Evolutionary conservation across 2,113 vertebrate genomes (phyloP), one percentile per base, ranked within the genome.

Genomic region (Camelus dromedarius): DNA sequence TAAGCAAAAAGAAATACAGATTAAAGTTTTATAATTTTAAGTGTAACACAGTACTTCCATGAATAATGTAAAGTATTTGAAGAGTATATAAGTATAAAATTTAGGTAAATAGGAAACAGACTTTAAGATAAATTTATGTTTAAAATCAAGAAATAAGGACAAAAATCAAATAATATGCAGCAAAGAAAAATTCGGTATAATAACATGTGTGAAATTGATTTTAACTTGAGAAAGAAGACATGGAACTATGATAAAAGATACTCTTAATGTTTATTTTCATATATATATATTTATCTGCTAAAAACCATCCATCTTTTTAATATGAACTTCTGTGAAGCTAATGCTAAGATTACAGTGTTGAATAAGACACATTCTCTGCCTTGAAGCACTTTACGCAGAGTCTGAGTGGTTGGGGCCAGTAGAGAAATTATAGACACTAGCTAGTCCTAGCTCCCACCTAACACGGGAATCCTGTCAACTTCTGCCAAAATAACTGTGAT

Each of bases 211-310:
- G 26, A 95, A 84, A 79, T 72, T 89, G 60, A 93, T 60, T 88
- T 73, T 77, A 85, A 89, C 38, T 67, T 91, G 22, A 91, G 50
- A 95, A n/a, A 77, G 35, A 22, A n/a, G 18, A 69, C 50, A 46
- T 86, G 22, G 19, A 62, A 89, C 77, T 90, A 62, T 77, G 56
- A 72, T 76, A 72, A 86, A 26, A 80, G 18, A 93, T 52, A 83
- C 80, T 96, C 70, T 95, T 97, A 75, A 38, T 62, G 18, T 88
- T 80, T 91, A 77, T 72, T 70, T 95, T 83, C n/a, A n/a, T 70
- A 20, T 83, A 26, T 67, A 66, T 16, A 54, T 42, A 73, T 90
- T 94, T 94, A n/a, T 95, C 0, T 56, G 58, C 52, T 91, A 70
- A 96, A 90, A 91, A 56, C 83, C 24, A 13, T 86, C 62, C 19